Evolutionary conservation across 2,113 vertebrate species (phyloP).

Genomic region (Xiphophorus hellerii): DNA sequence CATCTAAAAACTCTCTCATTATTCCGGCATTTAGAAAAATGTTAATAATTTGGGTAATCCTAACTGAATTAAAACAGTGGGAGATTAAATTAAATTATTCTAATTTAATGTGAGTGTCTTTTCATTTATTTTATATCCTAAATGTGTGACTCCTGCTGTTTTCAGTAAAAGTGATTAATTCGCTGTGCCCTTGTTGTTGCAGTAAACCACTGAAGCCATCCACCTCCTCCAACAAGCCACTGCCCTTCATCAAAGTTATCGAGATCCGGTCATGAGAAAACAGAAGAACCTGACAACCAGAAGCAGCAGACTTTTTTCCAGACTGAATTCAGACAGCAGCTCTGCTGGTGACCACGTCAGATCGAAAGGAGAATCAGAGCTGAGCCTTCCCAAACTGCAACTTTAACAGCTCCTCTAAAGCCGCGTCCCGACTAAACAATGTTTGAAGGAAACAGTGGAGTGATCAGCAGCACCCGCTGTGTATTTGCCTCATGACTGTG

Average conservation of each 20-base stretch:
- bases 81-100: neutral
- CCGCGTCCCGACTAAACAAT: slow-evolving; percentile 13
- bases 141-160: neutral
- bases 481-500: neutral
- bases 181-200: slow-evolving; percentile 21
- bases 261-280: slow-evolving; percentile 84
- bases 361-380: neutral
- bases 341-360: neutral
- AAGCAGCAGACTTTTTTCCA: neutral
- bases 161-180: neutral
- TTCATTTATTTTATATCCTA: neutral
- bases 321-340: slow-evolving; percentile 42
- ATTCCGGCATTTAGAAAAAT: neutral
- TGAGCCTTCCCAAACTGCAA: slow-evolving; percentile 17
- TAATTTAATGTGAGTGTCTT: neutral
- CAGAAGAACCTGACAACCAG: neutral
- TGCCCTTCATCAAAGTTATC: slow-evolving; percentile 91
- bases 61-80: neutral
- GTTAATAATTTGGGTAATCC: neutral
- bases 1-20: neutral
- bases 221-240: slow-evolving; percentile 81
- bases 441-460: slow-evolving; percentile 27
- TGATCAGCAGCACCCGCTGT: slow-evolving; percentile 3
- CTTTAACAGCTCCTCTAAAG: slow-evolving; percentile 8
- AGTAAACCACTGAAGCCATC: slow-evolving; percentile 83